Conservation (phyloP, 2,888 invertebrate species). For the Erannis defoliaria region DNA sequence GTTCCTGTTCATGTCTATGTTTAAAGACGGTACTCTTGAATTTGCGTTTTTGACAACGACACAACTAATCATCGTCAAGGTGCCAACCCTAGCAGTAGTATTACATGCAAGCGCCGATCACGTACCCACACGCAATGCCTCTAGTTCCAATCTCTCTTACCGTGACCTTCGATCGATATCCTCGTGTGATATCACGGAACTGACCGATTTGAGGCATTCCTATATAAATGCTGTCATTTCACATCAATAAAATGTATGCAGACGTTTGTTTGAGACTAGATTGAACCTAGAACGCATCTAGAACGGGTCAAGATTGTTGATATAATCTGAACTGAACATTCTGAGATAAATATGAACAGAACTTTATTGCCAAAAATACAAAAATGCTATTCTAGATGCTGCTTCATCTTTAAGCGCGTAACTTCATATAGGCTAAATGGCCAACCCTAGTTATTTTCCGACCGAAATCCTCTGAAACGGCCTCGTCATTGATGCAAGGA, state of each 20-base stretch:
- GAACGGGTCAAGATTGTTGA: neutral
- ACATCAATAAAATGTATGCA: neutral
- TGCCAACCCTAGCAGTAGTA: slow-evolving; percentile 1
- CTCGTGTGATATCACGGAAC: slow-evolving; percentile 39
- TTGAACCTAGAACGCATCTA: neutral
- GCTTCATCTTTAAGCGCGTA: no score
- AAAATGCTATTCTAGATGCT: no score
- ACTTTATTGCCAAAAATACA: no score
- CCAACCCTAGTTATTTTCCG: no score
- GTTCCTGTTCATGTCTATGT: no score
- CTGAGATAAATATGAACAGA: neutral
- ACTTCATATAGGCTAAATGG: no score
- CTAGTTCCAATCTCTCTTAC: slow-evolving; percentile 39
- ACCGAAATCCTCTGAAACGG: no score
- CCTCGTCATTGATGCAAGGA: no score
- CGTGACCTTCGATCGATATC: slow-evolving; percentile 43
- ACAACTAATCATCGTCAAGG: no score
- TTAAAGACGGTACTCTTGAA: no score
- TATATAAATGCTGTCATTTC: slow-evolving; percentile 2
- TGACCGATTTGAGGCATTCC: slow-evolving; percentile 13
- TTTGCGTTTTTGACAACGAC: no score
- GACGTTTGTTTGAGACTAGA: neutral
- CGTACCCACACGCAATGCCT: slow-evolving; percentile 40
- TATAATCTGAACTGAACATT: neutral
- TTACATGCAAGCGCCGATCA: slow-evolving; percentile 18